Base-by-base conservation (phyloP, 2,888 invertebrate genomes). In the Troides oblongomaculatus region DNA sequence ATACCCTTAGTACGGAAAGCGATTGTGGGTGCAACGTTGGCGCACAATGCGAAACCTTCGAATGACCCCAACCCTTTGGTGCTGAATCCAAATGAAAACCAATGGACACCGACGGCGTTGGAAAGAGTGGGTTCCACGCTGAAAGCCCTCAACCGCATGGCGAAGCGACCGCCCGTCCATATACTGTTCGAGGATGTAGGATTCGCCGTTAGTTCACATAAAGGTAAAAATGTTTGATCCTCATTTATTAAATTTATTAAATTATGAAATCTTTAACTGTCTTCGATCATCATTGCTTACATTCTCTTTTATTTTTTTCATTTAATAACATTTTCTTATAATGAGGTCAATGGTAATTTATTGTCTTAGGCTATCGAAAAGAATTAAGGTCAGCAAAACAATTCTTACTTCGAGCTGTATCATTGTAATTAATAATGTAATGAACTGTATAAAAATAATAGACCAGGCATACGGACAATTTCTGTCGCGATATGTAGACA, bases 131-230 rank as follows among this genome's bases (percentile, higher is more conserved):
- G 93, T 30, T 90, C 90, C 0, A 91, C 93, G 7, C 80, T 93
- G 70, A 93, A 93, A 71, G 93, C 93, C 8, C 77, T 94, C 23
- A 93, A 93, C 72, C 92, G 92, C 25, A 93, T 94, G 88, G 93
- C 94, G 0, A 94, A 94, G 76, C 83, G 94, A 72, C 94, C 94
- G 6, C 93, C 94, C 0, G 93, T 94, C 5, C 92, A 94, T 76
- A 90, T 95, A 60, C 84, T 93, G 61, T 95, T 95, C 79, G 93
- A 94, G 79, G 94, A 95, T 82, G 76, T 95, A 70, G 89, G 82
- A 23, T 94, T 92, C 75, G 92, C 93, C 0, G 93, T 94, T 46
- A 89, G 84, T 74, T 88, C 93, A 1, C 81, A 84, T 72, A 89
- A 87, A 84, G 90, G 92, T 92, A 81, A 75, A 36, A n/a, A 63